These are phyloP conservation scores for Drosophila jambulina DNA, from an alignment of 1,140 invertebrate genomes.

Conservation along the genomic window DNA sequence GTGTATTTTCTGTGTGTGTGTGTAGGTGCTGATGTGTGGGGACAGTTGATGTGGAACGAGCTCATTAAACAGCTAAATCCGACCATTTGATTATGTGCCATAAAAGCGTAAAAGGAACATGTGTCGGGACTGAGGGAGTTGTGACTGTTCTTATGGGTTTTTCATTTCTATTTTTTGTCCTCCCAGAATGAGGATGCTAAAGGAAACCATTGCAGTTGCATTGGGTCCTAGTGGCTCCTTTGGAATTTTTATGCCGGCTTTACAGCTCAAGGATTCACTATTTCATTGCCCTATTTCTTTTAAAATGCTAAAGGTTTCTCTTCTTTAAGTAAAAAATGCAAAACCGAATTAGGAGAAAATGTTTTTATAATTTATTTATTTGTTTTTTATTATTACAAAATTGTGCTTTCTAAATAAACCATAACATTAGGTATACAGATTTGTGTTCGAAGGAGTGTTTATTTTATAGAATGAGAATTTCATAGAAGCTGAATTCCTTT, in stretches of 20 bases:
- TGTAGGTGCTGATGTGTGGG: slow-evolving; percentile 5
- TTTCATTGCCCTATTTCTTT: neutral
- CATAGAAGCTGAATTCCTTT: neutral
- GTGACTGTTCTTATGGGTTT: neutral
- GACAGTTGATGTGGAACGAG: slow-evolving; percentile 61
- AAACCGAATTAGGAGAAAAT: neutral
- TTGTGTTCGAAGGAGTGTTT: neutral
- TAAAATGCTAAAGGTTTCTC: neutral
- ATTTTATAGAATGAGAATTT: neutral
- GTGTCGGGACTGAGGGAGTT: slow-evolving; percentile 5
- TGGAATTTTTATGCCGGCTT: neutral
- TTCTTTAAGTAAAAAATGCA: no score
- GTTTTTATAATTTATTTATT: no score
- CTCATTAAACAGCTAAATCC: slow-evolving; percentile 77
- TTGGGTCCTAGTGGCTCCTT: neutral
- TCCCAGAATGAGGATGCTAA: neutral
- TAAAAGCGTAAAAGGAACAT: slow-evolving; percentile 51
- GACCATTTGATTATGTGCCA: slow-evolving; percentile 62
- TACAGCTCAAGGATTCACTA: neutral
- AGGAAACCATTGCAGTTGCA: slow-evolving; percentile 17
- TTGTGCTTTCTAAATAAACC: neutral
- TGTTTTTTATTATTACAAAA: neutral
- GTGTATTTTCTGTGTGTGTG: neutral
- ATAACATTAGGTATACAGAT: neutral
- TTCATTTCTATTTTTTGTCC: neutral